Base-by-base conservation (phyloP, 2,113 vertebrate species). In the Alligator mississippiensis region DNA sequence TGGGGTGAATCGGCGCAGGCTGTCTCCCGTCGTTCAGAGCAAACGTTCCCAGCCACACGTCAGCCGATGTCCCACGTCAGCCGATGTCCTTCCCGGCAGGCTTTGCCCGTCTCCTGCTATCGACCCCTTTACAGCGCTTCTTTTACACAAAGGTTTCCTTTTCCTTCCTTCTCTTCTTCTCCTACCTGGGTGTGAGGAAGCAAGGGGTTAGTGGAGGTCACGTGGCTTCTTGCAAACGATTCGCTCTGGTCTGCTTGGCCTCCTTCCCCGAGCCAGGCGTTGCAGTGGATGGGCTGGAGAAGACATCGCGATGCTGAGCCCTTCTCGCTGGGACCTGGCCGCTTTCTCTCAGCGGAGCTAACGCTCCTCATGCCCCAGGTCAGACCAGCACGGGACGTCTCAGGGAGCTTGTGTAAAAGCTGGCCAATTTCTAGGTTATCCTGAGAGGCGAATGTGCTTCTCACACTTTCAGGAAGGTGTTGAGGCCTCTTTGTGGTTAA, bases 51-150 rank as follows among this genome's bases (percentile, higher is more conserved):
- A 64, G 85, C 87, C 77, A 14, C 61, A 66, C 78, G 59, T 77
- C 82, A 91, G 83, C 90, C 94, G 96, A 95, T 80, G 78, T 89
- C 88, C 55, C 85, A 79, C 74, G 74, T 91, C 85, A 94, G 88
- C 96, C 74, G 84, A 87, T 77, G 77, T 24, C 66, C 90, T 91
- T 94, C 84, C 92, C 86, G 78, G 83, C 28, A 15, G 62, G 38
- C 58, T 34, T 38, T 75, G 83, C 63, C 89, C 92, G 91, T 87
- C 30, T 57, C 59, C 25, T 58, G 83, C 16, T 38, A 30, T 38
- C 79, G 59, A 82, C 93, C 82, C 85, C 84, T 93, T 88, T 58
- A 82, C 94, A 93, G 87, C 87, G 82, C 85, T 72, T 84, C 19
- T 38, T 1, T 88, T 91, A 66, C 87, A 28, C 47, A 82, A 89